Evolutionary conservation across 2,113 vertebrate species (phyloP), one percentile per base, ranked within the genome.

Genomic region (Platysteira castanea): DNA sequence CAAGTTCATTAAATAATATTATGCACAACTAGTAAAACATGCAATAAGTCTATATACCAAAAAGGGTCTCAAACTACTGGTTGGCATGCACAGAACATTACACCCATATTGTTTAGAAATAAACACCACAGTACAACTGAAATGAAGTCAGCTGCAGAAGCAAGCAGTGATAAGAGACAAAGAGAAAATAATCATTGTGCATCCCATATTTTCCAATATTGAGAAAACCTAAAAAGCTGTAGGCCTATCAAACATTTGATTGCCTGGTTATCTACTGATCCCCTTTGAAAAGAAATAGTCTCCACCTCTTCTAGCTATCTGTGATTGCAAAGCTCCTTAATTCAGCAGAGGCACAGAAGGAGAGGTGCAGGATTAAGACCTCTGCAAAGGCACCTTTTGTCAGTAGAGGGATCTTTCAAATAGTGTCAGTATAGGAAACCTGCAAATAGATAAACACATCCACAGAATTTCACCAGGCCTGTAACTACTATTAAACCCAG

Each of bases 381-480:
- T 57, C 64, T 61, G 56, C 87, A 61, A 70, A 97, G 86, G 82
- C 93, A 74, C 73, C 76, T 96, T 94, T 63, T 93, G 76, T 84
- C 85, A 93, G 84, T 23, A 59, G 3, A 69, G 70, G 37, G 71
- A 83, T 76, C 67, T 70, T 93, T 87, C 71, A 57, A 31, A 16
- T 1, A 83, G 14, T 5, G 14, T 22, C 54, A 31, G 17, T 31
- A 35, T 2, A 47, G 75, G 54, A 92, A 79, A 79, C 69, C 71
- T 89, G 77, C 69, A 23, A 83, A 80, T 7, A 94, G 67, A 70
- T 20, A 95, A 87, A 86, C 73, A 87, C 16, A 87, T 39, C 77
- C 35, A 54, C 28, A 5, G 60, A 76, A 92, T 91, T 67, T 57
- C 79, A 94, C 87, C 70, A 83, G 90, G 87, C 76, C 83, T 46